These are phyloP conservation scores for Gallinago media DNA, from an alignment of 2,113 vertebrate genomes.

Conservation along the genomic window DNA sequence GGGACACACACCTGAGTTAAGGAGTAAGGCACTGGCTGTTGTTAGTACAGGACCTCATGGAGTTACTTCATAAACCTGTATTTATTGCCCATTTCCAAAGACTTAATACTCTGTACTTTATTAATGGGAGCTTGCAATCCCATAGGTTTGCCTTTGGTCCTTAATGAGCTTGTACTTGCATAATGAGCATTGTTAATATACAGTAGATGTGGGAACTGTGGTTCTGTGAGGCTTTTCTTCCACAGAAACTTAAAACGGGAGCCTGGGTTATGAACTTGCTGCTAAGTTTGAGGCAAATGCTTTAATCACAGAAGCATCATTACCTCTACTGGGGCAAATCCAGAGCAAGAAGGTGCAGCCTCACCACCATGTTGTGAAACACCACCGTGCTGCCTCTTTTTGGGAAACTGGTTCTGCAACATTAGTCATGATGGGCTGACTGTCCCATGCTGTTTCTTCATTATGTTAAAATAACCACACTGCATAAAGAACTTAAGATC, in stretches of 20 bases:
- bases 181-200: neutral
- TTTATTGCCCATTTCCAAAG: neutral
- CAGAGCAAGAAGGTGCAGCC: neutral
- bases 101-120: neutral
- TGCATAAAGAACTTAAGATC: neutral
- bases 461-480: conserved; percentile 4
- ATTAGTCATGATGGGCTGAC: conserved; percentile 12
- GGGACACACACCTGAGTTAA: neutral
- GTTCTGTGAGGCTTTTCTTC: neutral
- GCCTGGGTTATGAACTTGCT: neutral
- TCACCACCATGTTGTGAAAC: neutral
- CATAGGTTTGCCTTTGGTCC: neutral
- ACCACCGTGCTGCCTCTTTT: neutral
- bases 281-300: neutral
- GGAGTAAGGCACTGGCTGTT: neutral
- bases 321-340: neutral
- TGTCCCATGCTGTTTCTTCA: conserved; percentile 19
- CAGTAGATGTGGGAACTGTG: neutral
- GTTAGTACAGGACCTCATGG: neutral
- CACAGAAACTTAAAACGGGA: neutral
- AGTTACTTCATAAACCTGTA: neutral
- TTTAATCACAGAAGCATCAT: neutral
- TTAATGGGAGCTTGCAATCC: neutral
- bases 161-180: neutral
- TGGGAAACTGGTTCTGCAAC: conserved; percentile 53